These are phyloP conservation scores for Corvus moneduloides DNA, from an alignment of 2,113 vertebrate genomes.

Conservation along the genomic window DNA sequence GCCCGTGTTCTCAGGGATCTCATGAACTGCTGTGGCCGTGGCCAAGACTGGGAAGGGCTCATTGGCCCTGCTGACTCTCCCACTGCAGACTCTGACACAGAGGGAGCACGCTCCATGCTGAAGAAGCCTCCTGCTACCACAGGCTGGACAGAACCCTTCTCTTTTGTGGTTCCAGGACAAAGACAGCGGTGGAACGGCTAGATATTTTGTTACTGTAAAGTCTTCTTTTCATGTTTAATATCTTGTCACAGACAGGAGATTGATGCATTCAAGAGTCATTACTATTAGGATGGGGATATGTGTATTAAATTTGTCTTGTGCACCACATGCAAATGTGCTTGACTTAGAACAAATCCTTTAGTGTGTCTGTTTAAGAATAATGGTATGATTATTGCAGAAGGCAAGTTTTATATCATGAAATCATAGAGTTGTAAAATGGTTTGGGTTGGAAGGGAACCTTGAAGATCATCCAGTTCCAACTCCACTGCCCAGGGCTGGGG, in stretches of 20 bases:
- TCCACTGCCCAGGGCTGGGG: background rate
- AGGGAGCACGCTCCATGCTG: accelerated
- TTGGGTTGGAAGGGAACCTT: background rate
- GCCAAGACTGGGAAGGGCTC: background rate
- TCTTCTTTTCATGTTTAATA: background rate
- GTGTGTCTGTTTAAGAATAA: background rate
- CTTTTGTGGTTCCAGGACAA: background rate
- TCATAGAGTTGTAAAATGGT: background rate
- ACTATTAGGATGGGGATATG: background rate
- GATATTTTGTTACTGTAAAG: background rate
- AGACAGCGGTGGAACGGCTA: background rate
- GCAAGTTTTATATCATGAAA: background rate
- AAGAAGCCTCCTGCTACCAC: background rate
- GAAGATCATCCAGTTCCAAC: background rate
- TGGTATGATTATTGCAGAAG: background rate
- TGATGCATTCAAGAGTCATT: background rate
- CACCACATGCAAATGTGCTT: background rate
- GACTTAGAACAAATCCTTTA: background rate
- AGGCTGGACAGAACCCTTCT: background rate
- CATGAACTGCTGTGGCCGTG: background rate
- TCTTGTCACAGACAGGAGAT: background rate
- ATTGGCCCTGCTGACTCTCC: background rate
- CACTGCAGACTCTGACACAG: background rate
- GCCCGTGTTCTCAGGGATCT: background rate
- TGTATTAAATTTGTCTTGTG: background rate